These are phyloP conservation scores for Ellobium chinense DNA, from an alignment of 2,888 invertebrate species.

Conservation along the genomic window DNA sequence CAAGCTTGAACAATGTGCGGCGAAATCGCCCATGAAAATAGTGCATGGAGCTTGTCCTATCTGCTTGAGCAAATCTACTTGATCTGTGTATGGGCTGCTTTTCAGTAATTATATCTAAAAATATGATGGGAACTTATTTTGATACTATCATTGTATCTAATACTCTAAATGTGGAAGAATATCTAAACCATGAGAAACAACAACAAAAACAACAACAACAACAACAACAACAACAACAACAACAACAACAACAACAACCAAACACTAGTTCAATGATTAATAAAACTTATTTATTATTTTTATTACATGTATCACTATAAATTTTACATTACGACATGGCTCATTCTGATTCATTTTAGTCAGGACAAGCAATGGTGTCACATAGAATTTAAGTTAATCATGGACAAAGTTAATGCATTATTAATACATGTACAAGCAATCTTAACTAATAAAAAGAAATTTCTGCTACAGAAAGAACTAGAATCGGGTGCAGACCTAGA, in stretches of 20 bases:
- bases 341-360: too few relatives aligned
- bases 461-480: not conserved
- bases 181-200: not conserved
- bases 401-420: too few relatives aligned
- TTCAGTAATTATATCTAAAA: not conserved
- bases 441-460: not conserved
- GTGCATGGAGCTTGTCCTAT: not conserved
- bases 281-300: not conserved
- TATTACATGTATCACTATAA: not conserved
- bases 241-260: not conserved
- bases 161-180: not conserved
- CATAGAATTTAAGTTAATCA: too few relatives aligned
- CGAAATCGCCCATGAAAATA: not conserved
- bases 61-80: not conserved
- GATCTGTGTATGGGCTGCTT: not conserved
- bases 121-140: not conserved
- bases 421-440: too few relatives aligned
- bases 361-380: too few relatives aligned
- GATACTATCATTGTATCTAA: not conserved
- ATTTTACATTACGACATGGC: not conserved
- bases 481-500: not conserved
- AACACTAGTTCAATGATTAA: not conserved
- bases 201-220: not conserved
- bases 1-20: not conserved
- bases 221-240: not conserved